phyloP scores from a whole-genome alignment of 2,888 invertebrate genomes.

The Pilophorus perplexus region DNA sequence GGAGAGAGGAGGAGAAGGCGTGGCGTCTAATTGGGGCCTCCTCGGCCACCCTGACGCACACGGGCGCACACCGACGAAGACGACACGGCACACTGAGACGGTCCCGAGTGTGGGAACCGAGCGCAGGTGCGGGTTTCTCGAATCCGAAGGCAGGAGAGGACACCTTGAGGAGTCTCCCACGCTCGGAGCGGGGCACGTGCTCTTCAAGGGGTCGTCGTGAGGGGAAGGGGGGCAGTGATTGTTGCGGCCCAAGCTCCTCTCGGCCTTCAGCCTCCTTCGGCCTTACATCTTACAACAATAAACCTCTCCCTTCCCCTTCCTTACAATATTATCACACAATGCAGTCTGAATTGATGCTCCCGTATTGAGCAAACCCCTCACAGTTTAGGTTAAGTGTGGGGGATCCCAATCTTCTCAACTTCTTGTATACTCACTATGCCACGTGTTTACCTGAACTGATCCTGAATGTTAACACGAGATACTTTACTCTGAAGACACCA shows the following conservation, averaged over 20 bases:
- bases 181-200: constrained; percentile 30
- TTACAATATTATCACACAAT: constrained; percentile 19
- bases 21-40: constrained; percentile 41
- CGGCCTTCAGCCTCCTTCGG: neutral
- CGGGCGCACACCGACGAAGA: neutral
- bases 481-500: neutral
- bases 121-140: constrained; percentile 58
- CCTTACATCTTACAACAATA: too few relatives aligned
- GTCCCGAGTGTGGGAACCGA: constrained; percentile 59
- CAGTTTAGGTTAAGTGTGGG: too few relatives aligned
- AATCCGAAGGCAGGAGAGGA: constrained; percentile 30
- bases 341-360: constrained; percentile 16
- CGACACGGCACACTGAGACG: constrained; percentile 22
- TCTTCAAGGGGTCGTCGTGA: neutral
- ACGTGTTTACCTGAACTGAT: constrained; percentile 17
- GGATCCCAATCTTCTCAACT: neutral
- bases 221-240: neutral
- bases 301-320: constrained; percentile 16
- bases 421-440: neutral
- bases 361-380: constrained; percentile 2
- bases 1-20: constrained; percentile 23
- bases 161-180: constrained; percentile 40
- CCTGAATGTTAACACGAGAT: constrained; percentile 17
- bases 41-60: constrained; percentile 25
- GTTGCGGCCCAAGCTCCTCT: neutral